A percentile compares a stretch with the other conserved stretches of the same genome.
phyloP scores from a whole-genome alignment of 2,113 vertebrate species.

The Electrona antarctica region DNA sequence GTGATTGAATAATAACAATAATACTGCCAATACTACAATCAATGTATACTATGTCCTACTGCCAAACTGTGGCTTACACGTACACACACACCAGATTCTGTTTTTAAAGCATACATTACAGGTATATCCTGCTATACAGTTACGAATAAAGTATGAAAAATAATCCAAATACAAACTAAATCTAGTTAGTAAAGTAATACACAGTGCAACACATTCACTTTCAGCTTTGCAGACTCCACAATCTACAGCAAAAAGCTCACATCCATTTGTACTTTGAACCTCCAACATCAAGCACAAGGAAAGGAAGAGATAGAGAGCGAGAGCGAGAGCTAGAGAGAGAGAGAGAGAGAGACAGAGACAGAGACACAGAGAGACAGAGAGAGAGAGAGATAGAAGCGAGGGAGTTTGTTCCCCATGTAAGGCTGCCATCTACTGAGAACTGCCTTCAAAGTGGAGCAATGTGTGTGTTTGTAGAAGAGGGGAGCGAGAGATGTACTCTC shows the following conservation, averaged over 20 bases:
- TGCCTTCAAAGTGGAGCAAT: conserved; percentile 9
- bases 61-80: too few species aligned
- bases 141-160: conserved; percentile 9
- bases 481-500: conserved; percentile 4
- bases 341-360: background rate
- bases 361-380: background rate
- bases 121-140: conserved; percentile 1
- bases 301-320: background rate
- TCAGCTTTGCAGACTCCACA: background rate
- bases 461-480: background rate
- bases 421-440: conserved; percentile 70
- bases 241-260: conserved; percentile 12
- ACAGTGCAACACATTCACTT: background rate
- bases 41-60: too few species aligned
- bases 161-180: conserved; percentile 5
- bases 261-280: conserved; percentile 19
- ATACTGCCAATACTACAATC: too few species aligned
- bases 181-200: background rate
- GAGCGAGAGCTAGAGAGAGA: background rate
- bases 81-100: background rate
- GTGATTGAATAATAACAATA: too few species aligned
- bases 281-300: conserved; percentile 5
- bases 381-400: background rate
- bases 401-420: conserved; percentile 44
- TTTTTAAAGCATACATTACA: background rate